These are phyloP conservation scores for Piliocolobus tephrosceles DNA, from an alignment of 2,113 vertebrate genomes.

Conservation along the genomic window DNA sequence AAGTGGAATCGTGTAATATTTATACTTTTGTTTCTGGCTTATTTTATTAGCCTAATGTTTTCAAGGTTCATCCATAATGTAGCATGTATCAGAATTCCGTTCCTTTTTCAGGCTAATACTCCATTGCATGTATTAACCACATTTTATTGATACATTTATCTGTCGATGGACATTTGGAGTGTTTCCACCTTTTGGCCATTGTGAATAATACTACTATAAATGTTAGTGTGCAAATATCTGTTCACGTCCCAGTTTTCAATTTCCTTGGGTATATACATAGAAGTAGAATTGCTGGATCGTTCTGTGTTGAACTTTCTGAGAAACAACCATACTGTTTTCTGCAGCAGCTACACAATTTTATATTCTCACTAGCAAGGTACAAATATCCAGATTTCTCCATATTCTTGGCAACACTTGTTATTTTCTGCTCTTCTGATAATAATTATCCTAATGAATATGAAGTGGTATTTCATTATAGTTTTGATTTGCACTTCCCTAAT, in stretches of 20 bases:
- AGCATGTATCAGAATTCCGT: not conserved
- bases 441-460: not conserved
- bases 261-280: not conserved
- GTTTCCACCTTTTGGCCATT: not conserved
- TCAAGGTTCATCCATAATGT: not conserved
- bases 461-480: not conserved
- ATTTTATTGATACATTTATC: not conserved
- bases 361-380: not conserved
- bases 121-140: not conserved
- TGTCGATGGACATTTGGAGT: not conserved
- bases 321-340: not conserved
- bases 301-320: not conserved
- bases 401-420: not conserved
- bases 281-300: not conserved
- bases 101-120: not conserved
- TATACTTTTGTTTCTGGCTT: not conserved
- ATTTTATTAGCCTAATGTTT: not conserved
- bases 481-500: not conserved
- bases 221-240: not conserved
- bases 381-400: not conserved
- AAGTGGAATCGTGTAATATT: not conserved
- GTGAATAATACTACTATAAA: not conserved
- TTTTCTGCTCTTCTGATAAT: not conserved
- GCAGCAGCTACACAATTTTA: not conserved
- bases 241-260: not conserved